Conservation (phyloP, 1,140 invertebrate species). For the Drosophila elegans region DNA sequence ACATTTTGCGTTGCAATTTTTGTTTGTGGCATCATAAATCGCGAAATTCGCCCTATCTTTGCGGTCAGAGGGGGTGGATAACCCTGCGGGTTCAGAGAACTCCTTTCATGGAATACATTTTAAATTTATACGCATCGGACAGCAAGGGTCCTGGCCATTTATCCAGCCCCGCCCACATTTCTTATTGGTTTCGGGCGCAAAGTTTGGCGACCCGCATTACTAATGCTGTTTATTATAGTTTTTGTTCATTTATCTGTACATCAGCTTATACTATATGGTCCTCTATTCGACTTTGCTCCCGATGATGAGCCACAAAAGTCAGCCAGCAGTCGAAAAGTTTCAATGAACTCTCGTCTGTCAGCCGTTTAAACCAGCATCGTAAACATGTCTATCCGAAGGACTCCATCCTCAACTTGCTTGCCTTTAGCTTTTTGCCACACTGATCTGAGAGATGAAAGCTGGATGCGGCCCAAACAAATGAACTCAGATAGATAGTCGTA, state of each 20-base stretch:
- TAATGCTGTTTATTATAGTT: slow-evolving; percentile 47
- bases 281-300: slow-evolving; percentile 1
- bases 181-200: slow-evolving; percentile 29
- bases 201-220: slow-evolving; percentile 68
- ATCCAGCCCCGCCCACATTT: slow-evolving; percentile 48
- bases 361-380: slow-evolving; percentile 56
- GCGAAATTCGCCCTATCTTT: slow-evolving; percentile 32
- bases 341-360: slow-evolving; percentile 53
- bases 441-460: slow-evolving; percentile 62
- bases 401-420: slow-evolving; percentile 11
- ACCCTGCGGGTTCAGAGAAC: slow-evolving; percentile 59
- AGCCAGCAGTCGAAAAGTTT: slow-evolving; percentile 41
- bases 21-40: slow-evolving; percentile 45
- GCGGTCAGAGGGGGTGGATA: slow-evolving; percentile 30
- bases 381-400: slow-evolving; percentile 32
- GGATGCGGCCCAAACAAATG: slow-evolving; percentile 21
- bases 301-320: slow-evolving; percentile 24
- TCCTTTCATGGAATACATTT: slow-evolving; percentile 52
- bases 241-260: slow-evolving; percentile 24
- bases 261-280: slow-evolving; percentile 23
- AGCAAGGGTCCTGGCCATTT: slow-evolving; percentile 51
- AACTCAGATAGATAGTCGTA: slow-evolving; percentile 29
- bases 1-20: slow-evolving; percentile 39
- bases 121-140: slow-evolving; percentile 56
- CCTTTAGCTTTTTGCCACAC: slow-evolving; percentile 15